These are phyloP conservation scores for Bombyx mori DNA, from an alignment of 1,140 invertebrate genomes.

Conservation along the genomic window ASM3026992v2 NC_085133.1:1746501-1747000, in stretches of 20 bases:
- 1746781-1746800: conserved; percentile 63
- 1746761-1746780: conserved; percentile 65
- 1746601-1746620: background rate
- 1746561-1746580: background rate
- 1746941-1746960: conserved; percentile 60
- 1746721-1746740: conserved; percentile 58
- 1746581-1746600: background rate
- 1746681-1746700: conserved; percentile 70
- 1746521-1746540: background rate
- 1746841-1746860: conserved; percentile 54
- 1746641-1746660: background rate
- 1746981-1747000: conserved; percentile 41
- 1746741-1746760: conserved; percentile 61
- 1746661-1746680: conserved; percentile 45
- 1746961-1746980: conserved; percentile 65
- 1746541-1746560: background rate
- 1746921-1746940: conserved; percentile 64
- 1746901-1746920: conserved; percentile 45
- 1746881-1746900: conserved; percentile 53
- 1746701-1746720: conserved; percentile 66
- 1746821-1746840: conserved; percentile 61
- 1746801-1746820: conserved; percentile 68
- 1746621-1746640: background rate
- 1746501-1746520: no score
- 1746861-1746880: conserved; percentile 57